Percentiles rank a stretch among this genome's conserved stretches.
These are phyloP conservation scores for Chironomus tentans DNA, from an alignment of 2,888 invertebrate genomes.

Conservation along the genomic window DNA sequence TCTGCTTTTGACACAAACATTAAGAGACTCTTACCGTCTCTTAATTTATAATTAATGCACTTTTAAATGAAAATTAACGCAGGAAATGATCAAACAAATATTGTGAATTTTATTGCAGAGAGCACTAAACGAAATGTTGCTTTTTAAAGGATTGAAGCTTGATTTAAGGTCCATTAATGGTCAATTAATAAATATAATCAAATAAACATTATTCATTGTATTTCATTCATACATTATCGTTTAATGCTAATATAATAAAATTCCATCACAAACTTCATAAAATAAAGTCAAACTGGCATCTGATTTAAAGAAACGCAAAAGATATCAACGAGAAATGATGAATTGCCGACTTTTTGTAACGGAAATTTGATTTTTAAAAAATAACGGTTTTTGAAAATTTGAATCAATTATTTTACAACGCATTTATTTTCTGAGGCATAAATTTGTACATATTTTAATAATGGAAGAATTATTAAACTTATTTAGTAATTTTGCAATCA, in stretches of 20 bases:
- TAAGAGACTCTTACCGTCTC: background rate
- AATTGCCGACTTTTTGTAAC: too few relatives aligned
- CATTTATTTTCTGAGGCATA: too few relatives aligned
- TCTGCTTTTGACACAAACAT: background rate
- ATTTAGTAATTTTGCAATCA: too few relatives aligned
- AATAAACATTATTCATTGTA: background rate
- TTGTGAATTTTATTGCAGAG: background rate
- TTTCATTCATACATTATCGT: background rate
- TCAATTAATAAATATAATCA: background rate
- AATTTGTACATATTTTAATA: too few relatives aligned
- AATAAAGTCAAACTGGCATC: too few relatives aligned
- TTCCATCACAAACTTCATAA: background rate
- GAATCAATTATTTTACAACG: too few relatives aligned
- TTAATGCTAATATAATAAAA: background rate
- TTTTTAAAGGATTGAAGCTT: too few relatives aligned
- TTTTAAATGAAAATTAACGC: background rate
- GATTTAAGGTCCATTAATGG: background rate
- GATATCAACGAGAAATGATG: too few relatives aligned
- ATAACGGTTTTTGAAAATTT: too few relatives aligned
- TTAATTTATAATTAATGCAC: constrained; percentile 4
- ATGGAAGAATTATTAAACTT: too few relatives aligned
- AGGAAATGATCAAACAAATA: background rate
- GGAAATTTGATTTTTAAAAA: too few relatives aligned
- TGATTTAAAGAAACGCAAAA: too few relatives aligned
- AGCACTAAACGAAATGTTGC: background rate